phyloP scores from a whole-genome alignment of 1,140 invertebrate genomes.

The Aphidius ervi region DNA sequence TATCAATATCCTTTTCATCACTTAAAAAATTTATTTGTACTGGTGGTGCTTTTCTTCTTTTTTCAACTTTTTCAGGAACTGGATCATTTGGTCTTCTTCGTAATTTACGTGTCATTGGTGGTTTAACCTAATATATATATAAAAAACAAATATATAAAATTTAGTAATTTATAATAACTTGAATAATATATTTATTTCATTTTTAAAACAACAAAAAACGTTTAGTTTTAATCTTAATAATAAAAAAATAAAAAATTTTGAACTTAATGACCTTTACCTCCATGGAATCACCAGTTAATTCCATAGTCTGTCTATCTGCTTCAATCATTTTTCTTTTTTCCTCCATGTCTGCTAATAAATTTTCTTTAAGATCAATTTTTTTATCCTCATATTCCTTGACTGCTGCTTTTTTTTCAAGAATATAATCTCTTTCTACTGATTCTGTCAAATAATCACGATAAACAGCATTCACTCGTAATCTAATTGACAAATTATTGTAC shows the following conservation, averaged over 20 bases:
- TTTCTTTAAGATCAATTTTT: conserved; percentile 87
- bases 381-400: conserved; percentile 93
- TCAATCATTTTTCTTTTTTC: conserved; percentile 89
- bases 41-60: conserved; percentile 74
- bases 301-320: conserved; percentile 78
- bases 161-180: conserved; percentile 5
- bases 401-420: conserved; percentile 81
- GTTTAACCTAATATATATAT: conserved; percentile 57
- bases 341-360: conserved; percentile 85
- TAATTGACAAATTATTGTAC: conserved; percentile 27
- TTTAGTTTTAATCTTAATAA: background rate
- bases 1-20: conserved; percentile 85
- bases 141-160: background rate
- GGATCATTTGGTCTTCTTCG: conserved; percentile 90
- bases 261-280: conserved; percentile 63
- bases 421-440: conserved; percentile 82
- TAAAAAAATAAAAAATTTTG: background rate
- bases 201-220: too few species aligned
- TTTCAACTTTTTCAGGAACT: conserved; percentile 74
- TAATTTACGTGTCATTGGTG: conserved; percentile 80
- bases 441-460: conserved; percentile 80
- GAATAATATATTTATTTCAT: background rate
- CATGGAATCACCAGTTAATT: conserved; percentile 82
- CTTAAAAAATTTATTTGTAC: conserved; percentile 80
- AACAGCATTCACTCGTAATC: conserved; percentile 75